A percentile compares a stretch with the other conserved stretches of the same genome.
These are phyloP conservation scores for Aporophyla lueneburgensis DNA, from an alignment of 2,888 invertebrate genomes.

Conservation along the genomic window DNA sequence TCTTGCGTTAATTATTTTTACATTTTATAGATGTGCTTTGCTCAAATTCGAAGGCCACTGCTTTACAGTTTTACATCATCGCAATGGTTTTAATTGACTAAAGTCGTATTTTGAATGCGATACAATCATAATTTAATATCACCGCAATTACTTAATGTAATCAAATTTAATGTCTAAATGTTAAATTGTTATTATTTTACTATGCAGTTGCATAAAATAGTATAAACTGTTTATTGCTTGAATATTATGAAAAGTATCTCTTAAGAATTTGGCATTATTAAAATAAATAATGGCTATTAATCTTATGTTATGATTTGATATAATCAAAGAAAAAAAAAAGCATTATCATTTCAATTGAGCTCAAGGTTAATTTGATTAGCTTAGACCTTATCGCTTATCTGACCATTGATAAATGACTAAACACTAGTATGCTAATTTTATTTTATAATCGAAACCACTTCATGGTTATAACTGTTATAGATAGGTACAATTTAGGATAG, in stretches of 20 bases:
- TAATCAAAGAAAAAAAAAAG: background rate
- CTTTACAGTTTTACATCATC: background rate
- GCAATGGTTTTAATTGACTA: too few relatives aligned
- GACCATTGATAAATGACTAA: background rate
- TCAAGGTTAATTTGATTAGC: slow-evolving; percentile 20
- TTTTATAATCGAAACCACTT: background rate
- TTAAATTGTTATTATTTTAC: background rate
- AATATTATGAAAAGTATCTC: background rate
- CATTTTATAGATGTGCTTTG: background rate
- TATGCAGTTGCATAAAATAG: background rate
- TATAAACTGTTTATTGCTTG: too few relatives aligned
- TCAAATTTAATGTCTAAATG: background rate
- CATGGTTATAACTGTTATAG: background rate
- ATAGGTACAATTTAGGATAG: background rate
- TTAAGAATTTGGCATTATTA: background rate
- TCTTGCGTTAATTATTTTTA: too few relatives aligned
- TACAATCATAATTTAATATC: background rate
- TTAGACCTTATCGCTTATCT: slow-evolving; percentile 25
- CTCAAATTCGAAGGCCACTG: background rate
- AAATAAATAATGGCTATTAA: slow-evolving; percentile 1
- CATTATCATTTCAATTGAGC: slow-evolving; percentile 13
- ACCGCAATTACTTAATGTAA: background rate
- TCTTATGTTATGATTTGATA: slow-evolving; percentile 11
- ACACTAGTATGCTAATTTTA: slow-evolving; percentile 1
- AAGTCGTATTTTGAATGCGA: background rate